Percentiles rank a stretch among this genome's conserved stretches.
Evolutionary conservation across 2,113 vertebrate genomes (phyloP).

Genomic region (Oenanthe melanoleuca): DNA sequence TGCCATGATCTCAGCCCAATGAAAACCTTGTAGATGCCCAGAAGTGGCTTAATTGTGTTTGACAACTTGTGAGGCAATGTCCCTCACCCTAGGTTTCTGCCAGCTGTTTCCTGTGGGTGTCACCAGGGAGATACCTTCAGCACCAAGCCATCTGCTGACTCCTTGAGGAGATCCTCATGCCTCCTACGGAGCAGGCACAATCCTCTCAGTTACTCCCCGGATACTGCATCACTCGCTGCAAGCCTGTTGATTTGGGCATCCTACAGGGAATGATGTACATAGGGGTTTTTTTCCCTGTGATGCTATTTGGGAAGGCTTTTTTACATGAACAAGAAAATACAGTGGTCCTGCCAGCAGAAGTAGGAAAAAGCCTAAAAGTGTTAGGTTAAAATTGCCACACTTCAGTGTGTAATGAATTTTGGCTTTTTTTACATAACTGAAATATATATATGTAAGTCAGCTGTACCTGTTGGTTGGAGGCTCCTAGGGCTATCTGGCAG

Average conservation of each 20-base stretch:
- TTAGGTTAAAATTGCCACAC: neutral
- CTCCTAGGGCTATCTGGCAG: neutral
- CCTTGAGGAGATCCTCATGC: neutral
- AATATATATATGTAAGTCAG: neutral
- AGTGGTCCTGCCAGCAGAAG: neutral
- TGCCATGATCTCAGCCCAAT: neutral
- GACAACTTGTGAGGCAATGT: neutral
- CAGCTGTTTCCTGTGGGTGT: neutral
- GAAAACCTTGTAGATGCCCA: neutral
- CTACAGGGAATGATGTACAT: neutral
- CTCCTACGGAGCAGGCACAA: neutral
- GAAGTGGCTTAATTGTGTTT: neutral
- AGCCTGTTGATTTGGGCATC: neutral
- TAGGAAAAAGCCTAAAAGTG: neutral
- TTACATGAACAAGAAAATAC: neutral
- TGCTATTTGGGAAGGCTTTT: neutral
- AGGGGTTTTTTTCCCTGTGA: neutral
- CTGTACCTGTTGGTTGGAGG: neutral
- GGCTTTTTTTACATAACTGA: constrained; percentile 6
- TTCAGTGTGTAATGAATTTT: neutral
- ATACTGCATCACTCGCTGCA: neutral
- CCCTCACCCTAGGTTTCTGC: neutral
- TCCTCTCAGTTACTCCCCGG: neutral
- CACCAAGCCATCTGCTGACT: neutral
- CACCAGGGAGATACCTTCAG: neutral